Percentiles rank a stretch among this genome's conserved stretches.
Evolutionary conservation across 2,113 vertebrate genomes (phyloP).

Genomic region (Callipepla californica): DNA sequence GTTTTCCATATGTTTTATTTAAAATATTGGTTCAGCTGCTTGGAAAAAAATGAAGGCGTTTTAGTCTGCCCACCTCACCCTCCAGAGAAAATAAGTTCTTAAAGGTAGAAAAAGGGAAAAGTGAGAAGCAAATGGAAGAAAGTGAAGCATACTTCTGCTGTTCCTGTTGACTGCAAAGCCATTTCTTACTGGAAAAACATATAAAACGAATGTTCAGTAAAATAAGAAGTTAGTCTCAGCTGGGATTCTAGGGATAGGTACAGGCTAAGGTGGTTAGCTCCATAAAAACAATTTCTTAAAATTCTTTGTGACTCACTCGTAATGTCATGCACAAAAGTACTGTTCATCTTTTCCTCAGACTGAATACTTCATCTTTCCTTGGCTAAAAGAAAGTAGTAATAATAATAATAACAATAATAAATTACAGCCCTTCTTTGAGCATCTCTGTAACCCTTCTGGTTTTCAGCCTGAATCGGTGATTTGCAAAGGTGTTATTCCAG

Average conservation of each 20-base stretch:
- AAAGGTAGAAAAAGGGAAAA: not conserved
- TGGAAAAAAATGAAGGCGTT: not conserved
- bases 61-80: accelerated
- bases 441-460: not conserved
- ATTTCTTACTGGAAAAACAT: not conserved
- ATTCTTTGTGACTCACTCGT: not conserved
- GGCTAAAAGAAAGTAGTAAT: not conserved
- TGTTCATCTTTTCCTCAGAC: not conserved
- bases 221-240: not conserved
- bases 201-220: not conserved
- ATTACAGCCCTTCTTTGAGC: not conserved
- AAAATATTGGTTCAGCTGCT: not conserved
- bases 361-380: not conserved
- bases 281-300: not conserved
- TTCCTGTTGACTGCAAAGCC: not conserved
- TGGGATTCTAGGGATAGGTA: not conserved
- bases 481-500: not conserved
- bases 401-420: too few relatives aligned
- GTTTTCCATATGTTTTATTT: not conserved
- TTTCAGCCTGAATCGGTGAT: not conserved
- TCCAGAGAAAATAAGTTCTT: not conserved
- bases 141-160: not conserved
- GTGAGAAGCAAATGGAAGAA: not conserved
- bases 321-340: not conserved
- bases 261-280: not conserved